Percentiles rank a stretch among this genome's conserved stretches.
phyloP scores from a whole-genome alignment of 2,797 vertebrate genomes.

The Pitangus sulphuratus region DNA sequence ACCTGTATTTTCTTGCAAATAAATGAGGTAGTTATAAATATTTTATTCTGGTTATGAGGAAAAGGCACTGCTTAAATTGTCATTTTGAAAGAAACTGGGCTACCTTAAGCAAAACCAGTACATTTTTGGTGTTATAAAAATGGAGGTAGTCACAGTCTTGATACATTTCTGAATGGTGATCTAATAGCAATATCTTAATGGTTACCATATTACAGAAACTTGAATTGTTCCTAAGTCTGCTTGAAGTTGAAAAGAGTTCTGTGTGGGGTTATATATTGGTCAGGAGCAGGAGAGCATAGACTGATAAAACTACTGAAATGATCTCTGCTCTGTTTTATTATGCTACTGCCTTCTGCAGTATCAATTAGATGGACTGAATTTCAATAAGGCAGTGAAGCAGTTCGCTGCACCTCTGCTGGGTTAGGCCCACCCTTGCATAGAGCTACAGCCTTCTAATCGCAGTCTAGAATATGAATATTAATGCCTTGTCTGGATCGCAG shows the following conservation, averaged over 20 bases:
- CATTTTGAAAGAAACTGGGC: conserved; percentile 8
- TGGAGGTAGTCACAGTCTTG: neutral
- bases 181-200: conserved; percentile 9
- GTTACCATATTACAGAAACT: neutral
- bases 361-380: conserved; percentile 35
- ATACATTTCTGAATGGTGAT: conserved; percentile 18
- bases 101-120: conserved; percentile 3
- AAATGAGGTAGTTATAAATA: conserved; percentile 41
- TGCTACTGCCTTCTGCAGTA: neutral
- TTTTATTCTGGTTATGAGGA: conserved; percentile 7
- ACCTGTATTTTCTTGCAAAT: conserved; percentile 38
- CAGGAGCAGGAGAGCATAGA: neutral
- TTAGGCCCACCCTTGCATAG: neutral
- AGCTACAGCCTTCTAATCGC: neutral
- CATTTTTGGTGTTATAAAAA: neutral
- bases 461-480: neutral
- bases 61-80: conserved; percentile 25
- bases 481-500: accelerated
- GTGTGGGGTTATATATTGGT: neutral
- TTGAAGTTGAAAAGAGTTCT: neutral
- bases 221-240: neutral
- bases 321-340: conserved; percentile 12
- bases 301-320: neutral
- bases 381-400: neutral
- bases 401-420: neutral